Evolutionary conservation across 2,888 invertebrate genomes (phyloP).

Genomic region (Oegoconia quadripuncta): DNA sequence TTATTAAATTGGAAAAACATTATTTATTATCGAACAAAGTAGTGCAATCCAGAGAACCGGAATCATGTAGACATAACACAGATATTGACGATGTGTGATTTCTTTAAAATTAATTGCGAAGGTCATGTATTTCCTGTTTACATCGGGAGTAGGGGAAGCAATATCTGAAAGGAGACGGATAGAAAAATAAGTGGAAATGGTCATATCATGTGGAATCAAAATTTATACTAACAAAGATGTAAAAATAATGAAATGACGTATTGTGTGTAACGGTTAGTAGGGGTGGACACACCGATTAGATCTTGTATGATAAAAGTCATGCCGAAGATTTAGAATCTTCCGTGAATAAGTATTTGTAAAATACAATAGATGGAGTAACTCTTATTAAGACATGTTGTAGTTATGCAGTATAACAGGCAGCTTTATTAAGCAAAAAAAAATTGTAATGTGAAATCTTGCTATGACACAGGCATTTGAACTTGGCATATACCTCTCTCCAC

Average conservation of each 20-base stretch:
- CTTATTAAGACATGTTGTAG: slow-evolving; percentile 50
- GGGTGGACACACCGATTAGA: slow-evolving; percentile 60
- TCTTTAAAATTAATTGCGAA: slow-evolving; percentile 18
- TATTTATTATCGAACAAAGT: slow-evolving; percentile 40
- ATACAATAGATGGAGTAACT: slow-evolving; percentile 54
- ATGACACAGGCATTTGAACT: slow-evolving; percentile 25
- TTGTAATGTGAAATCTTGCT: slow-evolving; percentile 4
- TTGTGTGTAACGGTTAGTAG: slow-evolving; percentile 61
- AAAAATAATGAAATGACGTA: slow-evolving; percentile 54
- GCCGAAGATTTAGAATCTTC: slow-evolving; percentile 73
- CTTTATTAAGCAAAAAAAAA: slow-evolving; percentile 32
- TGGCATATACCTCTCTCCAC: slow-evolving; percentile 22
- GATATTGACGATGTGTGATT: slow-evolving; percentile 12
- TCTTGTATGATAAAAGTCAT: slow-evolving; percentile 57
- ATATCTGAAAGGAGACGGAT: slow-evolving; percentile 56
- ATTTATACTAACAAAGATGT: slow-evolving; percentile 60
- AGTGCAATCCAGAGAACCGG: slow-evolving; percentile 56
- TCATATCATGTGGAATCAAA: slow-evolving; percentile 74
- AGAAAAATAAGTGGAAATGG: slow-evolving; percentile 59
- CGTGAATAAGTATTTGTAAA: slow-evolving; percentile 69
- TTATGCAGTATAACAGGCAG: slow-evolving; percentile 46
- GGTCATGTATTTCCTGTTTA: slow-evolving; percentile 37
- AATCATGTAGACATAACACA: slow-evolving; percentile 37
- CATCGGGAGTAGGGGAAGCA: slow-evolving; percentile 54
- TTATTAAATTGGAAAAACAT: slow-evolving; percentile 39